Base-by-base conservation (phyloP, 1,140 invertebrate species). In the Achroia grisella region DNA sequence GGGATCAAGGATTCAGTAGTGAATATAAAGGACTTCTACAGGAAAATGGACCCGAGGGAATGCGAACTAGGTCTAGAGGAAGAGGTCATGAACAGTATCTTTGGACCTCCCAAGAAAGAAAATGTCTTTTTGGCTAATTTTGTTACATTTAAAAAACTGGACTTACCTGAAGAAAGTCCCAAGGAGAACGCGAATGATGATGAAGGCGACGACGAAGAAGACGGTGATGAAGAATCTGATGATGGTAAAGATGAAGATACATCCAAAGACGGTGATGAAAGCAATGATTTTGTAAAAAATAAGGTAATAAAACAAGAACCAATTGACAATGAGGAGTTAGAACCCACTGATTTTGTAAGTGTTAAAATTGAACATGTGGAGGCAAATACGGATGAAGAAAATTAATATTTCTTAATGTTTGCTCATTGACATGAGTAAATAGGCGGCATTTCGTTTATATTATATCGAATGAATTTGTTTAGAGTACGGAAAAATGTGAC, bases 321-420 rank as follows among this genome's bases (percentile, higher is more conserved):
- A 17, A 35, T 34, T 29, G 28, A 44, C 9, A 17, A 15, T 2
- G 39, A 40, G 8, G 62, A 65, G 23, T 39, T 81, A 14, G 73
- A 77, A 36, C 79, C 79, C 0, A 79, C 79, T 10, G 71, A 84
- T 44, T 80, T 84, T 63, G 77, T 84, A 4, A 72, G 68, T 23
- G 68, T 83, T 14, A 83, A 84, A 37, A 78, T 84, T 45, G 79
- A 84, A 46, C 64, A 69, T 1, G 43, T 69, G 11, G 75, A 77
- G 36, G 59, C 70, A 10, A 65, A 70, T 3, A 45, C 52, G 13
- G 47, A 56, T 23, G 23, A 43, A 17, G 41, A 51, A 33, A 23
- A 2, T 23, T 23, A 23, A 23, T n/a, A n/a, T n/a, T n/a, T n/a
- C n/a, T n/a, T n/a, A n/a, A n/a, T n/a, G n/a, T n/a, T n/a, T n/a